Evolutionary conservation across 2,113 vertebrate species (phyloP), one percentile per base, ranked within the genome.

Genomic region (Grallaria varia): DNA sequence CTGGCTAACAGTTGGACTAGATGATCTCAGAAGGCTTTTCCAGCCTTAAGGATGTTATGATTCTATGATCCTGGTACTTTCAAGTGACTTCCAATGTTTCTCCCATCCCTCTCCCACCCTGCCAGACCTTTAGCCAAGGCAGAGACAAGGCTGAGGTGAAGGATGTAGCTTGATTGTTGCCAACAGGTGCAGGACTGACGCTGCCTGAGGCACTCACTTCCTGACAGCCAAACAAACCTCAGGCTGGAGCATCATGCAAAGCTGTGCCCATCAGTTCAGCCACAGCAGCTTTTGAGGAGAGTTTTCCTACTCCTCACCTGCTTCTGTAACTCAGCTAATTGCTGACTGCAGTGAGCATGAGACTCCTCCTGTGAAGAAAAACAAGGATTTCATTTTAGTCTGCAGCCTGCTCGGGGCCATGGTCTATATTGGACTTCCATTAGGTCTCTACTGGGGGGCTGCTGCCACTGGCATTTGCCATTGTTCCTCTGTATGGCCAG

Each of bases 301-400:
- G n/a, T 23, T 47, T 74, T 73, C 55, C 53, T 63, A 24, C 31
- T 89, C 6, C 95, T 96, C 49, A 96, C 90, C 95, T 93, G 90
- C 33, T 50, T 69, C 87, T 90, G 87, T 35, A 96, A 37, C 55
- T 94, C 95, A 24, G 59, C 40, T 59, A 78, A 52, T 13, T 2
- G 60, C 35, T 20, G 27, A 55, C 27, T 74, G 75, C 87, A 90
- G 60, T 3, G 13, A 15, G 10, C 9, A 3, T 62, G 75, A 67
- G 39, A 78, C 20, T 63, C 39, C 71, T 86, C 83, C 87, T 95
- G 92, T 42, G 37, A 90, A 94, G 45, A n/a, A 71, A 93, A 90
- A 0, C 37, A 78, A 85, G 33, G 44, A 66, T 71, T 56, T 68
- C 14, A 6, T 24, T 76, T 82, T 9, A 33, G 44, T 86, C 40